Evolutionary conservation across 2,113 vertebrate species (phyloP).

Genomic region (Strigops habroptila): DNA sequence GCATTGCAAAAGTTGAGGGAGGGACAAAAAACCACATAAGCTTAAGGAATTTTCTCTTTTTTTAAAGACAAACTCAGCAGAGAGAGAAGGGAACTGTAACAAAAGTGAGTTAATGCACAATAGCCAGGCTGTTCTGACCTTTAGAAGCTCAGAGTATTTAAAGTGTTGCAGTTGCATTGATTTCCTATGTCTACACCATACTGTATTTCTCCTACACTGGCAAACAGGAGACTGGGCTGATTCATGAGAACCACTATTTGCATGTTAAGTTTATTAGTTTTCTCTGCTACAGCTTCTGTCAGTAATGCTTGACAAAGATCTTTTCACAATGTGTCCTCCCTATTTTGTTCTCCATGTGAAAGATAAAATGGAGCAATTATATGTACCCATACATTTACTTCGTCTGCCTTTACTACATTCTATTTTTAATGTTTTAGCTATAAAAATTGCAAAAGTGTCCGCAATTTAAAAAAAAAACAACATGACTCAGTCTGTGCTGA

Average conservation of each 20-base stretch:
- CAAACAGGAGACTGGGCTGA: conserved; percentile 26
- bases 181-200: conserved; percentile 26
- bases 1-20: not conserved
- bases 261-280: conserved; percentile 42
- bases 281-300: conserved; percentile 30
- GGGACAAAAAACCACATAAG: not conserved
- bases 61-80: not conserved
- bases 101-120: not conserved
- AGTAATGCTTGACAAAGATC: not conserved
- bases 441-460: not conserved
- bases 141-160: conserved; percentile 5
- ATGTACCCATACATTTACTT: conserved; percentile 12
- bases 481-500: fast-evolving
- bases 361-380: conserved; percentile 22
- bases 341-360: not conserved
- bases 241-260: conserved; percentile 1
- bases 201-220: conserved; percentile 32
- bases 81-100: not conserved
- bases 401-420: not conserved
- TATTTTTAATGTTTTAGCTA: conserved; percentile 16
- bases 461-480: not conserved
- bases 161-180: conserved; percentile 1
- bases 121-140: not conserved
- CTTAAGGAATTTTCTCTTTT: not conserved
- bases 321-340: not conserved